Evolutionary conservation across 2,113 vertebrate species (phyloP), one percentile per base, ranked within the genome.

Genomic region (Proteles cristata): DNA sequence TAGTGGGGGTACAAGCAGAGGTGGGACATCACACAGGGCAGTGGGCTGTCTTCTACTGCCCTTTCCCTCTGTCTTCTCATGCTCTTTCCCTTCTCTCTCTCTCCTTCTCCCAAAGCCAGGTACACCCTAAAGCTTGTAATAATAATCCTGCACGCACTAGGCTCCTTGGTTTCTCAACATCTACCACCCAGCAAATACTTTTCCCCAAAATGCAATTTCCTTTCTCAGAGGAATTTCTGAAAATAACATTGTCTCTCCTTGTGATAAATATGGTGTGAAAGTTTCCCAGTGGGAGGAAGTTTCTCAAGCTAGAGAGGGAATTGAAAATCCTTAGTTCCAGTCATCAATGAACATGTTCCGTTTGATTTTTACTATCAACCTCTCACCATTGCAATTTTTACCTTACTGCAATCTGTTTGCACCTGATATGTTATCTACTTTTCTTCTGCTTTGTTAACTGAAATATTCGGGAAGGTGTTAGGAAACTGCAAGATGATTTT

Each of bases 141-240:
- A 92, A 74, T 17, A 69, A 86, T 91, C 81, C 69, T 77, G 28
- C 28, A 53, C 66, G 50, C 90, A 84, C 25, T 63, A 79, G 21
- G 28, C 43, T 71, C 86, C 48, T 90, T 23, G 0, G 17, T 39
- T 15, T 39, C 88, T 86, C 21, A 45, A 16, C 45, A 87, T 88
- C 81, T 61, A 77, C 77, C 16, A 53, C 50, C 21, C 33, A 83
- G 74, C 50, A 76, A 84, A 76, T 53, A 35, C 11, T 80, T 88
- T 90, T 4, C 17, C 26, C 65, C 28, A 25, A 14, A 55, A 87
- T 61, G 55, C 19, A 87, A 69, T 58, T 58, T 19, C 58, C 31
- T 90, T 88, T 65, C 23, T 71, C n/a, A 86, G 26, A 94, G 68
- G 68, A 58, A 92, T 68, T 71, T 26, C 84, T 58, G 43, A 95